These are phyloP conservation scores for Ianthella basta DNA, from an alignment of 37 sponge, comb jelly and placozoan species.

Conservation along the genomic window DNA sequence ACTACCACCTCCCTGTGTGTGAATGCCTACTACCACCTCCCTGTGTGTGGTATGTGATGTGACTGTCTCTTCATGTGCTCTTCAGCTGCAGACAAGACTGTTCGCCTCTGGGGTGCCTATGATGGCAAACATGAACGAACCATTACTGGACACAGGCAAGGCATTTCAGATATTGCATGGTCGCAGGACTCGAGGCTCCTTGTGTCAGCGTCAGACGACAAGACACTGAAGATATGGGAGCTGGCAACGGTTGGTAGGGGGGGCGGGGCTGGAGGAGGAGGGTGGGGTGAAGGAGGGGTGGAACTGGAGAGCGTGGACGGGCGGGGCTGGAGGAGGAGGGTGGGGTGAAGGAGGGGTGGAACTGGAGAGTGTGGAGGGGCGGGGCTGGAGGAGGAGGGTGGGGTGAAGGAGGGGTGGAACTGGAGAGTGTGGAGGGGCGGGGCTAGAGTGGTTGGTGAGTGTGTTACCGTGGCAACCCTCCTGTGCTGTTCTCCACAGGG, in stretches of 20 bases:
- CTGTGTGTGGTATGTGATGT: not conserved
- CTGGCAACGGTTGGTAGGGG: constrained; percentile 72
- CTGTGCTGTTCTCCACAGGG: constrained; percentile 61
- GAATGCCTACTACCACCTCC: too few relatives aligned
- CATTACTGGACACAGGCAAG: constrained; percentile 97
- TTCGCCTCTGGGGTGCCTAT: constrained; percentile 96
- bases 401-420: too few relatives aligned
- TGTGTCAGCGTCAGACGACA: constrained; percentile 97
- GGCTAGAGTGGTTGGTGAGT: too few relatives aligned
- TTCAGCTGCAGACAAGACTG: constrained; percentile 92
- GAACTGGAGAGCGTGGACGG: too few relatives aligned
- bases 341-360: too few relatives aligned
- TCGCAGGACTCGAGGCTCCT: constrained; percentile 93
- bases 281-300: not conserved
- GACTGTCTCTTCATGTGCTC: not conserved
- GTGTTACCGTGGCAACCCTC: too few relatives aligned
- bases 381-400: too few relatives aligned
- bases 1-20: too few relatives aligned
- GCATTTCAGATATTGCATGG: constrained; percentile 99
- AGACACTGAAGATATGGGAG: constrained; percentile 96
- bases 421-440: not conserved
- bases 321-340: too few relatives aligned
- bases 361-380: too few relatives aligned
- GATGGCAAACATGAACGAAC: constrained; percentile 97
- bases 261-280: not conserved